Conservation (phyloP, 1,140 invertebrate genomes). For the Steinernema feltiae region DNA sequence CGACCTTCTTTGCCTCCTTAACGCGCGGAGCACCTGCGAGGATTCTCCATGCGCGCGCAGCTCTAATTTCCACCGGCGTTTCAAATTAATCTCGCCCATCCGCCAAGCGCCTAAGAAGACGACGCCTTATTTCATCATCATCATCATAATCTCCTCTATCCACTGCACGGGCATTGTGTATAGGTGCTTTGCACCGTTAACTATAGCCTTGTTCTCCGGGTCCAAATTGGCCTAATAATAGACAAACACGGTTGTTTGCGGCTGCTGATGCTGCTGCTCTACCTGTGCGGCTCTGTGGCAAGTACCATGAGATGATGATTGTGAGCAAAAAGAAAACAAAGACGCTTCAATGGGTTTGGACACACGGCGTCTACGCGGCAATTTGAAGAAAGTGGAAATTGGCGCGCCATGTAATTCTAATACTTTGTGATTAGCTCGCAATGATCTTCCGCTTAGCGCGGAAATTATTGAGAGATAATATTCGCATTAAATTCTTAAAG, state of each 20-base stretch:
- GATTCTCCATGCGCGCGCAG: slow-evolving; percentile 11
- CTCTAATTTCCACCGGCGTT: slow-evolving; percentile 3
- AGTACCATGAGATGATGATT: not conserved
- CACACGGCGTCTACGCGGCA: not conserved
- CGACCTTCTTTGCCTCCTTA: not conserved
- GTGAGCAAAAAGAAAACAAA: not conserved
- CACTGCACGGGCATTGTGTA: not conserved
- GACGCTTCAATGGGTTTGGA: not conserved
- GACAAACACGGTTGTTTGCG: too few species aligned
- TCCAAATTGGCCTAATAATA: too few species aligned
- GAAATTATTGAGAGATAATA: slow-evolving; percentile 4
- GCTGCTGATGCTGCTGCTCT: not conserved
- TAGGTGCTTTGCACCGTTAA: too few species aligned
- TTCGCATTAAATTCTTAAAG: slow-evolving; percentile 10
- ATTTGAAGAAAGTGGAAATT: not conserved
- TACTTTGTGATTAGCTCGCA: not conserved
- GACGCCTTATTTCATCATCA: not conserved
- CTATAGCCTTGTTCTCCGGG: too few species aligned
- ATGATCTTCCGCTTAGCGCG: not conserved
- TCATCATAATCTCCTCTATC: not conserved
- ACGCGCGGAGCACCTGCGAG: not conserved
- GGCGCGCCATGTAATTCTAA: not conserved
- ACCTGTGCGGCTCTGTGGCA: not conserved
- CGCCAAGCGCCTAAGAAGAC: not conserved
- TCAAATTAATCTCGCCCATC: not conserved